Evolutionary conservation across 2,888 invertebrate genomes (phyloP), one percentile per base, ranked within the genome.

Genomic region (Cyclophora albipunctata): DNA sequence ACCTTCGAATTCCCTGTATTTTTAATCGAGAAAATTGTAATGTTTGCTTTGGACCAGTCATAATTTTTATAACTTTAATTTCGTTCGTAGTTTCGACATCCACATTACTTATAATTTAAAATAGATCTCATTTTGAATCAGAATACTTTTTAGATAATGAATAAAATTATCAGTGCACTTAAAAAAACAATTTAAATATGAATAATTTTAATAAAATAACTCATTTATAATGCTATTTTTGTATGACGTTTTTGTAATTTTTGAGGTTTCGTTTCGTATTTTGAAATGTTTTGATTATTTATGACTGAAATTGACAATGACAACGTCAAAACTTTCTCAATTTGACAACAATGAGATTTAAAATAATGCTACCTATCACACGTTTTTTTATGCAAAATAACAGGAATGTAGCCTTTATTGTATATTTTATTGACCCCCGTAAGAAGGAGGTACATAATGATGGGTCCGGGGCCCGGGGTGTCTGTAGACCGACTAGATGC

Each of bases 131-230:
- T 55, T 60, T 59, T 58, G 63, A 67, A 5, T 66, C 59, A 56
- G 51, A 57, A 61, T 55, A 7, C 60, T 20, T 37, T 37, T 61
- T 61, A 70, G 61, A 58, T 67, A 51, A 56, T 46, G 60, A 59
- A 55, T 67, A 57, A 45, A 20, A 20, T 20, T 20, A 20, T 20
- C 20, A 20, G 20, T 20, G 20, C 20, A 20, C 20, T 20, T 20
- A 20, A 20, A 20, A 60, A 55, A 63, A 56, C 60, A 66, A 63
- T 66, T 67, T 62, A 66, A 70, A 66, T 62, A 59, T 63, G 71
- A 55, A 63, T 82, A 85, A n/a, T n/a, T n/a, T n/a, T n/a, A n/a
- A n/a, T n/a, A 74, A 86, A 85, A 84, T 87, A 85, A 85, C 87
- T 82, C 85, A 84, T 84, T 77, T 78, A 78, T 74, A 73, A 78